Percentiles rank a stretch among this genome's conserved stretches.
Evolutionary conservation across 2,888 invertebrate genomes (phyloP).

Genomic region (Seladonia tumulorum): DNA sequence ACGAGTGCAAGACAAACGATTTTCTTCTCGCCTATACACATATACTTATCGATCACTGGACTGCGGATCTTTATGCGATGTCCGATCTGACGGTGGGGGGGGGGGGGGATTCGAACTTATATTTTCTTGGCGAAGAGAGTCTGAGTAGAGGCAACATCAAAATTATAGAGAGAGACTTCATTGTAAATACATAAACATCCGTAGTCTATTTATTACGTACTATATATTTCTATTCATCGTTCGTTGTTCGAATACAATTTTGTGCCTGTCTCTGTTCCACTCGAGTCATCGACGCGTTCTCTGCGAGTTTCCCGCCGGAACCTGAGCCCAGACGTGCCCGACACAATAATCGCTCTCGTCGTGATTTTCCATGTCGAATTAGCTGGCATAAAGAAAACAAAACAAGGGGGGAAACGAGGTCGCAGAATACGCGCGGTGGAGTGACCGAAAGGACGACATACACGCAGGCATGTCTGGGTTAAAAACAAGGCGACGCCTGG

Average conservation of each 20-base stretch:
- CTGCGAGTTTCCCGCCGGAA: background rate
- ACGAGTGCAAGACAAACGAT: background rate
- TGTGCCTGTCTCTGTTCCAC: conserved; percentile 20
- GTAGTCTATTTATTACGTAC: conserved; percentile 2
- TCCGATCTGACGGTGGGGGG: background rate
- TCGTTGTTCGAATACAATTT: background rate
- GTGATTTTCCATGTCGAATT: background rate
- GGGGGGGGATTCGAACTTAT: background rate
- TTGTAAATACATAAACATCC: background rate
- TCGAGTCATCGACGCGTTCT: conserved; percentile 16
- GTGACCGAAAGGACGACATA: background rate
- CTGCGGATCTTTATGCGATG: background rate
- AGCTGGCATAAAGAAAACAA: background rate
- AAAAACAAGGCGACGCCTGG: background rate
- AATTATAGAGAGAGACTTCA: background rate
- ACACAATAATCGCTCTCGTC: background rate
- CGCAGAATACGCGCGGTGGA: background rate
- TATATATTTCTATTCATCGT: conserved; percentile 34
- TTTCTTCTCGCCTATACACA: background rate
- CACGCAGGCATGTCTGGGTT: background rate
- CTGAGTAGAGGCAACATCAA: background rate
- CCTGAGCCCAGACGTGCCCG: background rate
- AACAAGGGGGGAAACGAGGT: background rate
- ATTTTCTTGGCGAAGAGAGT: background rate
- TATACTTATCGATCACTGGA: background rate